A percentile compares a stretch with the other conserved stretches of the same genome.
Conservation (phyloP, 92 coral and sea anemone genomes). For the Umimayanthus chanpuru region DNA sequence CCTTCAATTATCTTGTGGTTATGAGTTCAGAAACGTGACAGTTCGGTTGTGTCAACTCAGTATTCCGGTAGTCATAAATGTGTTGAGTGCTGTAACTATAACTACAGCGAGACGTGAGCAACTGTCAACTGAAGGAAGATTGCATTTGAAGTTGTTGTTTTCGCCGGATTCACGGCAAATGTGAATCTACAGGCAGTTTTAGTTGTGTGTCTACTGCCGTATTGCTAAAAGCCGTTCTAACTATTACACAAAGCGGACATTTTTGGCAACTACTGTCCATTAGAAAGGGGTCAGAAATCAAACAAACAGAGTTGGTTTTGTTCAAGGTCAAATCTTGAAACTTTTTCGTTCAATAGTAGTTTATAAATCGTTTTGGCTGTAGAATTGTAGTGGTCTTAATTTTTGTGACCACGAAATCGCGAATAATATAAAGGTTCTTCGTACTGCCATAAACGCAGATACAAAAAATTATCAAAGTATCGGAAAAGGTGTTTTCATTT, state of each 20-base stretch:
- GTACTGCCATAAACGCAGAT: too few relatives aligned
- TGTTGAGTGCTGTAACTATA: not conserved
- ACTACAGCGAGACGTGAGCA: not conserved
- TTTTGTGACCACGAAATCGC: not conserved
- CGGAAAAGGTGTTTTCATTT: conserved; percentile 13
- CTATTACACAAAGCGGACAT: not conserved
- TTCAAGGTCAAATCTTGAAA: not conserved
- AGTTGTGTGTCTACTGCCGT: not conserved
- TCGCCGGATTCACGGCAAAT: too few relatives aligned
- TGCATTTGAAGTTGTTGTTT: too few relatives aligned
- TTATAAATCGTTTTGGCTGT: not conserved
- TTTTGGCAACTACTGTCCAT: not conserved
- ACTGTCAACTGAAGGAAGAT: too few relatives aligned
- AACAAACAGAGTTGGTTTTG: not conserved
- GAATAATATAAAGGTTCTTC: too few relatives aligned
- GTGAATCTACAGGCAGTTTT: not conserved
- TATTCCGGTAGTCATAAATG: not conserved
- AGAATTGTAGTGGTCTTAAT: not conserved
- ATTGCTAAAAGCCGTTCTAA: not conserved
- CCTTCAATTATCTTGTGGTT: not conserved
- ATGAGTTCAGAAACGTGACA: not conserved
- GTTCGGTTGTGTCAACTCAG: not conserved
- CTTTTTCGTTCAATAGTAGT: not conserved
- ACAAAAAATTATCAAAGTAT: not conserved
- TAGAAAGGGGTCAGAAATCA: not conserved